These are phyloP conservation scores for Itoplectis maculator DNA, from an alignment of 2,888 invertebrate genomes.

Conservation along the genomic window DNA sequence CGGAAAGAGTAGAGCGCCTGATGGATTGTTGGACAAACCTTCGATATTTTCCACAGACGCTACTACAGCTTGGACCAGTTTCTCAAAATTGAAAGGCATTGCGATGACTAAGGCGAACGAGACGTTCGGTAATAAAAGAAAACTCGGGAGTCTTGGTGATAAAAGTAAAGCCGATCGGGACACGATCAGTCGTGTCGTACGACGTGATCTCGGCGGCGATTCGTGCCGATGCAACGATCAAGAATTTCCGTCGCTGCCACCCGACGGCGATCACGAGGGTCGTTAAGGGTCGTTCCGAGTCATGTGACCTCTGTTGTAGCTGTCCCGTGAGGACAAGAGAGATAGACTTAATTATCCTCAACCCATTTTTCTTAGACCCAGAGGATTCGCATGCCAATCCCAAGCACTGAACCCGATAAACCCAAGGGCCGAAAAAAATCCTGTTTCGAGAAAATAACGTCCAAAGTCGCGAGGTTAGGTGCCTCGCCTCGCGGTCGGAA, in stretches of 20 bases:
- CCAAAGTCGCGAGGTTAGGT: not conserved
- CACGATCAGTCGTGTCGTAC: not conserved
- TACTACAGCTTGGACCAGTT: conserved; percentile 19
- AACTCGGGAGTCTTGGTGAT: not conserved
- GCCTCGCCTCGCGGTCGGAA: not conserved
- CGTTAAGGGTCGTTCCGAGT: too few species aligned
- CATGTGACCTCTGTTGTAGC: too few species aligned
- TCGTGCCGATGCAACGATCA: too few species aligned
- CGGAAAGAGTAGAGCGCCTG: not conserved
- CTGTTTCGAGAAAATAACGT: not conserved
- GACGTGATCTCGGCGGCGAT: not conserved
- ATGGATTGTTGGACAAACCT: not conserved
- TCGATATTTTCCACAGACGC: conserved; percentile 7
- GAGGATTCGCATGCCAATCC: too few species aligned
- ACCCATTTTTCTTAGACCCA: too few species aligned
- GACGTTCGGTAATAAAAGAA: too few species aligned
- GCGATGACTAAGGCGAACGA: too few species aligned
- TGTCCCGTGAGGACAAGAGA: too few species aligned
- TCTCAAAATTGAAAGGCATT: conserved; percentile 18
- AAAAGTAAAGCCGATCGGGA: conserved; percentile 25
- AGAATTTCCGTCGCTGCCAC: too few species aligned
- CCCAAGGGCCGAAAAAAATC: not conserved
- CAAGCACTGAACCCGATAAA: too few species aligned
- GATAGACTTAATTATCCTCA: too few species aligned
- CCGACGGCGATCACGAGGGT: too few species aligned